Base-by-base conservation (phyloP, 2,113 vertebrate genomes). In the Podarcis muralis region DNA sequence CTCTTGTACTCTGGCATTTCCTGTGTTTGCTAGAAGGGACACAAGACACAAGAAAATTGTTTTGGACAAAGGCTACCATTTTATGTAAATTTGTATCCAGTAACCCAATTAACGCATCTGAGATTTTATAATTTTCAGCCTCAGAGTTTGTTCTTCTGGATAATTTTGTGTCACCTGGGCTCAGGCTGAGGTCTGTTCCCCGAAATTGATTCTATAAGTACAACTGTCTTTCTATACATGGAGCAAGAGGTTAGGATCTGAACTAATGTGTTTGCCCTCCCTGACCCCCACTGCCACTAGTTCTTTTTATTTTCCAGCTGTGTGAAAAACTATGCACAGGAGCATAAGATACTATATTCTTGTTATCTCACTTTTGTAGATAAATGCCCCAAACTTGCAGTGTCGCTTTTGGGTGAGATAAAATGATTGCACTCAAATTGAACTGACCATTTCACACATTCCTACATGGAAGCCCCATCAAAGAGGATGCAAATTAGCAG, bases 31-130 rank as follows among this genome's bases (percentile, higher is more conserved):
- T 53, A 80, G 71, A 35, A 88, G 3, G 30, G n/a, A 83, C 30
- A n/a, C 59, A 88, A 77, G 40, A 20, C 59, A 68, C 15, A 76
- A 77, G 43, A 66, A 83, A 15, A 78, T 77, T 66, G 40, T 9
- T 66, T 53, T 77, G 74, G 59, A 83, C n/a, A 37, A 53, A 69
- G 72, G 40, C 87, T 65, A 53, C 40, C 48, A 43, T 76, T 83
- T 88, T 83, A 66, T 88, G n/a, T 32, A 83, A 83, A 88, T 75
- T 40, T 68, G n/a, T 72, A 77, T 81, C 22, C 35, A 83, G 87
- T 25, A 68, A 83, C 40, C 62, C 81, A 88, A 88, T 83, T 83
- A 76, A 77, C n/a, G 59, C 40, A 68, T 68, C 27, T 53, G 87
- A 88, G 81, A 62, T 66, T 68, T 68, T 77, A 83, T 53, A 48